Percentiles rank a stretch among this genome's conserved stretches.
Conservation (phyloP, 2,888 invertebrate species). For the Tridacna gigas region DNA sequence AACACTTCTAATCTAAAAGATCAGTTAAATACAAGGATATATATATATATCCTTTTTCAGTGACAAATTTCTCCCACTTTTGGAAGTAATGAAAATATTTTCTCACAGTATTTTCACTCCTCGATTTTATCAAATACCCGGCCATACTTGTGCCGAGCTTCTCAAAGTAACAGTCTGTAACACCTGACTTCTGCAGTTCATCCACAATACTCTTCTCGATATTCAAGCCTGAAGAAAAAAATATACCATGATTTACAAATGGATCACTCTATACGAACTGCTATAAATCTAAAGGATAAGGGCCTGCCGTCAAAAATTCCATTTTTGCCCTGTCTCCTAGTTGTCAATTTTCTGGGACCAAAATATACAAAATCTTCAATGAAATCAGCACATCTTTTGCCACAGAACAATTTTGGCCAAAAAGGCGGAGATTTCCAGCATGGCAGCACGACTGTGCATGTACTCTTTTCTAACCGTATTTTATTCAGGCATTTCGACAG, state of each 20-base stretch:
- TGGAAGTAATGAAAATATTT: constrained; percentile 48
- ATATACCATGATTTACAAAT: neutral
- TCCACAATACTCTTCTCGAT: constrained; percentile 19
- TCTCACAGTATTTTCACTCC: constrained; percentile 40
- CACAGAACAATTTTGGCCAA: constrained; percentile 11
- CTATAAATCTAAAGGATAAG: constrained; percentile 15
- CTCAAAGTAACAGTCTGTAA: neutral
- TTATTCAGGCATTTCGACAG: neutral
- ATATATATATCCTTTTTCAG: constrained; percentile 26
- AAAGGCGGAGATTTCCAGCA: constrained; percentile 14
- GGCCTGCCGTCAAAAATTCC: constrained; percentile 31
- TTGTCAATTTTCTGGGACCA: constrained; percentile 4
- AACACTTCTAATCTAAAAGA: constrained; percentile 36
- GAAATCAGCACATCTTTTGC: neutral
- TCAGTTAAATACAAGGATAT: constrained; percentile 46
- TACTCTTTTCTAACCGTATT: constrained; percentile 1
- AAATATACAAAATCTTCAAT: neutral
- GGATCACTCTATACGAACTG: neutral
- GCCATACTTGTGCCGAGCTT: constrained; percentile 30
- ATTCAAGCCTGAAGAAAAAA: constrained; percentile 13
- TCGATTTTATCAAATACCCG: constrained; percentile 23
- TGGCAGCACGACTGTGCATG: constrained; percentile 12
- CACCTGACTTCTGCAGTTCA: constrained; percentile 16
- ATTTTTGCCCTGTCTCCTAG: constrained; percentile 8
- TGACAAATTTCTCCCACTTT: constrained; percentile 46